Evolutionary conservation across 2,888 invertebrate genomes (phyloP).

Genomic region (Acleris holmiana): DNA sequence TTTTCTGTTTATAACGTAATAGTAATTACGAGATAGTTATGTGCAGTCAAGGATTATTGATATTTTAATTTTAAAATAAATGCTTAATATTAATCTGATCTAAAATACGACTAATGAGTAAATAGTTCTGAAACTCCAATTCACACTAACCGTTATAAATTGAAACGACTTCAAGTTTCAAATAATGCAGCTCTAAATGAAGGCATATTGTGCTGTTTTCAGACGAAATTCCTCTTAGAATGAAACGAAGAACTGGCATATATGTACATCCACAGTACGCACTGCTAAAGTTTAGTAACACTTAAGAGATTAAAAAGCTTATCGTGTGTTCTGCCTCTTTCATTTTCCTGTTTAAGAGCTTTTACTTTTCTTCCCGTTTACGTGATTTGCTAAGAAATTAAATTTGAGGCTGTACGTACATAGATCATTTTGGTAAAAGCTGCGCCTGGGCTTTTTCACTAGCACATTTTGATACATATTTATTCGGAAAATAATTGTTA

Average conservation of each 20-base stretch:
- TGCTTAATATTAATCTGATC: too few species aligned
- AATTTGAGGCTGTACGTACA: slow-evolving; percentile 55
- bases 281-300: slow-evolving; percentile 49
- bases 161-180: too few species aligned
- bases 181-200: too few species aligned
- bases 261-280: slow-evolving; percentile 2
- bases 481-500: too few species aligned
- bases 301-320: slow-evolving; percentile 80
- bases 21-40: too few species aligned
- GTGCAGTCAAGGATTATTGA: too few species aligned
- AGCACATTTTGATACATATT: too few species aligned
- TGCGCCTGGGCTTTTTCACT: slow-evolving; percentile 17
- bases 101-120: too few species aligned
- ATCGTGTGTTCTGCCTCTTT: slow-evolving; percentile 76
- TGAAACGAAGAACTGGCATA: slow-evolving; percentile 3
- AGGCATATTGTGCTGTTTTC: neutral
- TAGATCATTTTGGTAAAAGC: slow-evolving; percentile 36
- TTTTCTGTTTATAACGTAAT: too few species aligned
- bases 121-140: too few species aligned
- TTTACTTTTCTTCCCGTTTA: slow-evolving; percentile 72
- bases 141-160: too few species aligned
- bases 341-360: slow-evolving; percentile 73
- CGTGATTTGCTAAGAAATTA: slow-evolving; percentile 72
- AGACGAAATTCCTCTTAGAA: slow-evolving; percentile 5
- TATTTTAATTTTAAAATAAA: too few species aligned